A percentile compares a stretch with the other conserved stretches of the same genome.
Conservation (phyloP, 2,797 vertebrate species). For the Hippopotamyrus pictus region DNA sequence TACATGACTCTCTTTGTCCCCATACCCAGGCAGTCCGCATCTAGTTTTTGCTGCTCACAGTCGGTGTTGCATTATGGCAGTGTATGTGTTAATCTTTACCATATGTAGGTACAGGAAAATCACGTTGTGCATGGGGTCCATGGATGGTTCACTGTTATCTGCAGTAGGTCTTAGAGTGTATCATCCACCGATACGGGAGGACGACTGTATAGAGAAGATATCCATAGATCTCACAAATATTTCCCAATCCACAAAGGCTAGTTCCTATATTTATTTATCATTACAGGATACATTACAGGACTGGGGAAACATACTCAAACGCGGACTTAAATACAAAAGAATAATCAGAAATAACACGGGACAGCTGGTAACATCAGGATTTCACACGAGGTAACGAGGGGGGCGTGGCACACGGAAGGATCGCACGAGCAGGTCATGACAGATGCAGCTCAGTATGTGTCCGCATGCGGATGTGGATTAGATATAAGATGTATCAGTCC, state of each 20-base stretch:
- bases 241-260: background rate
- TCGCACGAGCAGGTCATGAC: too few species aligned
- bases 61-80: background rate
- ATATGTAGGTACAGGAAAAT: background rate
- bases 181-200: background rate
- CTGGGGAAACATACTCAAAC: too few species aligned
- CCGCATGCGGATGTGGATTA: too few species aligned
- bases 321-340: too few species aligned
- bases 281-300: too few species aligned
- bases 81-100: background rate
- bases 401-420: too few species aligned
- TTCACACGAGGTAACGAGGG: too few species aligned
- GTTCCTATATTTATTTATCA: background rate
- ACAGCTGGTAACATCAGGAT: too few species aligned
- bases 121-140: background rate
- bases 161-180: background rate
- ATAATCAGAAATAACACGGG: too few species aligned
- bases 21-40: background rate
- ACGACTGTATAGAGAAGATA: background rate
- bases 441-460: too few species aligned
- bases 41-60: background rate
- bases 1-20: too few species aligned
- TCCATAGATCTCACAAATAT: background rate
- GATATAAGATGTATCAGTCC: too few species aligned
- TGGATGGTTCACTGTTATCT: background rate